Evolutionary conservation across 2,888 invertebrate species (phyloP).

Genomic region (Crepidodera aurea): DNA sequence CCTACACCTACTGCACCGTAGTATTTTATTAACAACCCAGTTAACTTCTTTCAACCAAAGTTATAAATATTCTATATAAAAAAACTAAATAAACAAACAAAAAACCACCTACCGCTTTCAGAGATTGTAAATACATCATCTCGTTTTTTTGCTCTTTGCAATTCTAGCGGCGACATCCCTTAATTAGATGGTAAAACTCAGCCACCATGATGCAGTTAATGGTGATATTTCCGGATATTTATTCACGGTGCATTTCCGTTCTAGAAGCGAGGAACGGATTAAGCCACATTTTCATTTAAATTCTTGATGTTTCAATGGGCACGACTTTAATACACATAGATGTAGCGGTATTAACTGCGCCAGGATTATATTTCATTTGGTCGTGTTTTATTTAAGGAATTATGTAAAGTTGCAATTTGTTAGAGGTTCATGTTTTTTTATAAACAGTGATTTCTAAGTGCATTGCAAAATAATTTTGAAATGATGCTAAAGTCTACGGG

Average conservation of each 20-base stretch:
- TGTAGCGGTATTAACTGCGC: background rate
- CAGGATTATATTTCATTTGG: background rate
- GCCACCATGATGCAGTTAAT: conserved; percentile 17
- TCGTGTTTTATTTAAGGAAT: background rate
- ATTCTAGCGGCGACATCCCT: conserved; percentile 6
- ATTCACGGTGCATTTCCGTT: conserved; percentile 14
- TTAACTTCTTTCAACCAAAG: no score
- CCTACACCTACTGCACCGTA: no score
- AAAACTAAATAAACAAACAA: conserved; percentile 9
- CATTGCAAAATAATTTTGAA: no score
- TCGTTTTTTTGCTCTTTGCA: background rate
- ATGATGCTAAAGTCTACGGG: no score
- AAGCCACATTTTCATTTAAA: background rate
- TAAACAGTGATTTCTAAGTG: no score
- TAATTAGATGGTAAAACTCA: conserved; percentile 17
- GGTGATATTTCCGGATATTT: conserved; percentile 24
- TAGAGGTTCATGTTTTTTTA: no score
- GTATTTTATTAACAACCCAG: no score
- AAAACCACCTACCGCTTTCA: background rate
- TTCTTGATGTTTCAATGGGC: background rate
- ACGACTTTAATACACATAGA: background rate
- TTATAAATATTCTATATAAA: no score
- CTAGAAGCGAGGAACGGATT: background rate
- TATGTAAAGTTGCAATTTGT: no score
- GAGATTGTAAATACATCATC: background rate